Evolutionary conservation across 2,888 invertebrate genomes (phyloP).

Genomic region (Gastrophysa polygoni): DNA sequence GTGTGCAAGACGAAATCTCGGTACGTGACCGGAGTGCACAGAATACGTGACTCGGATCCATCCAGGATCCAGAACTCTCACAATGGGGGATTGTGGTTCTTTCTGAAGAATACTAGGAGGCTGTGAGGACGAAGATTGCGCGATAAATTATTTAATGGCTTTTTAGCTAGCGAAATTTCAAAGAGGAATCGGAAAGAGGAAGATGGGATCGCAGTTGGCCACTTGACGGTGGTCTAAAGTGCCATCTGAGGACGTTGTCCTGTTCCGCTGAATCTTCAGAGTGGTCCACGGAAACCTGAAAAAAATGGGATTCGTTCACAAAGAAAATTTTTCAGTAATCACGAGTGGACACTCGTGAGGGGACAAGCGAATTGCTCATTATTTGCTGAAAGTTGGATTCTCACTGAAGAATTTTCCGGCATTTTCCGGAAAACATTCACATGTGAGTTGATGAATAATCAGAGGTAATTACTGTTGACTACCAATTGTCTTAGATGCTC

Average conservation of each 20-base stretch:
- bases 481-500: no score
- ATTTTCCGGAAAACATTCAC: no score
- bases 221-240: not conserved
- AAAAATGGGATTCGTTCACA: no score
- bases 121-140: not conserved
- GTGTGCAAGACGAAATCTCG: not conserved
- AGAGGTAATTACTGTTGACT: no score
- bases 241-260: not conserved
- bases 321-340: no score
- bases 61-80: not conserved
- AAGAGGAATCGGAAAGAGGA: not conserved
- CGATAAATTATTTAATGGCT: conserved; percentile 7
- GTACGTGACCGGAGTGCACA: no score
- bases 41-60: not conserved
- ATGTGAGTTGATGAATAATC: no score
- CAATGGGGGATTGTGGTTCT: not conserved
- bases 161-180: not conserved
- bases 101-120: not conserved
- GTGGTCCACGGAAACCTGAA: no score
- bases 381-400: no score
- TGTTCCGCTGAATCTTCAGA: not conserved
- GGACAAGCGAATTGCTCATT: no score
- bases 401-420: no score
- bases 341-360: no score
- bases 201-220: not conserved